These are phyloP conservation scores for Porites lutea DNA, from an alignment of 64 coral and sea anemone species.

Conservation along the genomic window DNA sequence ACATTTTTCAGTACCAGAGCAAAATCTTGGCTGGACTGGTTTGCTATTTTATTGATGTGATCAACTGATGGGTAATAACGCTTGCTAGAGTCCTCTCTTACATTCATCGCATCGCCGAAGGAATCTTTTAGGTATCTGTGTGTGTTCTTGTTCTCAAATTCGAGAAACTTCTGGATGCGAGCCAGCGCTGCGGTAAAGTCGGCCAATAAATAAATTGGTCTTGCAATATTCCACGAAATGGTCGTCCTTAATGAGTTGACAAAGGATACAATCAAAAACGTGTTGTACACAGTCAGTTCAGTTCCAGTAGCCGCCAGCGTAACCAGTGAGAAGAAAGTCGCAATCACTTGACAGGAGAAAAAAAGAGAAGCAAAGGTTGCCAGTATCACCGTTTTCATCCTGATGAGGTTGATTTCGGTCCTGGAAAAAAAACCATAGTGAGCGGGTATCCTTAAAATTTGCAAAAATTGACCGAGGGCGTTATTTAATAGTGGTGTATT, in stretches of 20 bases:
- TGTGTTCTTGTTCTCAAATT: background rate
- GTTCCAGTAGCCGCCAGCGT: conserved; percentile 43
- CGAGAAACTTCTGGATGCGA: background rate
- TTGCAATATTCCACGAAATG: conserved; percentile 33
- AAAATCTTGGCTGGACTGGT: background rate
- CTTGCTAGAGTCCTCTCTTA: background rate
- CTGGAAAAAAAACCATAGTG: conserved; percentile 16
- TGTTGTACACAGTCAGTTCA: conserved; percentile 68
- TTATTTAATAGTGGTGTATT: too few relatives aligned
- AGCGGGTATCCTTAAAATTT: too few relatives aligned
- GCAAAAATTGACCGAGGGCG: background rate
- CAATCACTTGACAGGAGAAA: conserved; percentile 66
- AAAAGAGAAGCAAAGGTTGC: conserved; percentile 69
- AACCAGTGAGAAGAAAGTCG: conserved; percentile 59
- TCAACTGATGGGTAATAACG: background rate
- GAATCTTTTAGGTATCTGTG: background rate
- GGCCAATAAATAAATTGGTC: background rate
- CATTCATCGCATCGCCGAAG: background rate
- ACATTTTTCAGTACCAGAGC: background rate
- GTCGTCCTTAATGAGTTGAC: conserved; percentile 61
- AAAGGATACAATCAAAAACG: conserved; percentile 75
- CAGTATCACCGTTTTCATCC: conserved; percentile 55
- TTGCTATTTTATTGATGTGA: background rate
- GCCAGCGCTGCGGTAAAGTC: conserved; percentile 19
- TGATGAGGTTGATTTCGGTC: conserved; percentile 62